Base-by-base conservation (phyloP, 2,113 vertebrate species). In the Taxidea taxus region DNA sequence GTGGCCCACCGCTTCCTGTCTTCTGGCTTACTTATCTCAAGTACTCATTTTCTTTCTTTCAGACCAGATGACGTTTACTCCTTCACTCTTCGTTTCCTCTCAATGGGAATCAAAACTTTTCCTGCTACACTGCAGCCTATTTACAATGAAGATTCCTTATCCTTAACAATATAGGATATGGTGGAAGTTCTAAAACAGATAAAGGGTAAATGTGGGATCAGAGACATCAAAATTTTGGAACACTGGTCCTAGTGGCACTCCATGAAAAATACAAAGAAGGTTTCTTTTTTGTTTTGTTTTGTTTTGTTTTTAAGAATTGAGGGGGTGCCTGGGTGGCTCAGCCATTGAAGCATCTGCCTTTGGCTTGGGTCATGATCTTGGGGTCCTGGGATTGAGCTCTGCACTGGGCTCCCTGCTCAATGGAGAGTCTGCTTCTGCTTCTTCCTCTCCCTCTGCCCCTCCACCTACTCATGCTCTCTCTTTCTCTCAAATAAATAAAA, bases 91-190 rank as follows among this genome's bases (percentile, higher is more conserved):
- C 47, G 62, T 94, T 87, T 64, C 90, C 62, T 80, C 29, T 92
- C 29, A 23, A 34, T 88, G 49, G 68, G n/a, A 89, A 66, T 86
- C 66, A 27, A 92, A 37, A n/a, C n/a, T n/a, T 85, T 83, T 78
- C 91, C 86, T 93, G 37, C 78, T 84, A 81, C 93, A 68, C 29
- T 10, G 42, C n/a, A 87, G 51, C 20, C 37, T 34, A 78, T 97
- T 97, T 68, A 82, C 95, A 90, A 68, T n/a, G 51, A 87, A 82
- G 23, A 62, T 42, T 88, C 58, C 29, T 95, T 6, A 64, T 77
- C 44, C 47, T 60, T 75, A 83, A 75, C 49, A 94, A 87, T 83
- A 84, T 47, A 92, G 27, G 42, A 66, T 60, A 77, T 10, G 2
- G n/a, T 44, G 20, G n/a, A 74, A 68, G 44, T 90, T 82, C 89